Evolutionary conservation across 2,113 vertebrate species (phyloP), one percentile per base, ranked within the genome.

Genomic region (Melanostigma gelatinosum): DNA sequence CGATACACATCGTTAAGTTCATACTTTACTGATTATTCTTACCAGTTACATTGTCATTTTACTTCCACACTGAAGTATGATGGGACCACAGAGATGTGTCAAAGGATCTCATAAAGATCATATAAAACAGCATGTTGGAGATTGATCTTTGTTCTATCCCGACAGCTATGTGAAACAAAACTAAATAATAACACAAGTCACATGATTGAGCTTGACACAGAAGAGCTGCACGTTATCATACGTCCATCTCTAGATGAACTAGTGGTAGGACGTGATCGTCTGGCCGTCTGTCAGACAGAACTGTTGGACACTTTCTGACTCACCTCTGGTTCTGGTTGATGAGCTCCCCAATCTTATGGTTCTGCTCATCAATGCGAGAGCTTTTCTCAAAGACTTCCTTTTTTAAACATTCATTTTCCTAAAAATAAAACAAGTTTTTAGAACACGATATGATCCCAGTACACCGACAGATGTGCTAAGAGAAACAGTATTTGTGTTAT

Each of bases 371-470:
- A 29, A 99, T 96, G 8, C 97, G 96, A 76, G 94, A 93, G 90
- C 96, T 99, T 92, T 98, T 99, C 81, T 99, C 98, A 93, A 98
- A 97, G 5, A 99, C 91, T 83, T 99, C 98, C 60, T 98, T 98
- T 91, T 99, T 99, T 77, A 99, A 92, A 67, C 96, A 96, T 89
- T 99, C 98, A 9, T 99, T 99, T 92, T 99, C 98, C 98, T 99
- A 88, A 67, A 93, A 87, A 80, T 27, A 79, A 84, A 86, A 83
- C 0, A 27, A 61, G 13, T n/a, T 36, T 61, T 70, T 32, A 75
- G 32, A 69, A 63, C 9, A 32, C 55, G 9, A 7, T 20, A 20
- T 75, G n/a, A 74, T 24, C 3, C 11, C 62, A 36, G 29, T 2
- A 67, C 46, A 32, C 1, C 0, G 0, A 3, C 27, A 58, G 20